A percentile compares a stretch with the other conserved stretches of the same genome.
phyloP scores from a whole-genome alignment of 2,888 invertebrate species.

The Melanotus villosus region DNA sequence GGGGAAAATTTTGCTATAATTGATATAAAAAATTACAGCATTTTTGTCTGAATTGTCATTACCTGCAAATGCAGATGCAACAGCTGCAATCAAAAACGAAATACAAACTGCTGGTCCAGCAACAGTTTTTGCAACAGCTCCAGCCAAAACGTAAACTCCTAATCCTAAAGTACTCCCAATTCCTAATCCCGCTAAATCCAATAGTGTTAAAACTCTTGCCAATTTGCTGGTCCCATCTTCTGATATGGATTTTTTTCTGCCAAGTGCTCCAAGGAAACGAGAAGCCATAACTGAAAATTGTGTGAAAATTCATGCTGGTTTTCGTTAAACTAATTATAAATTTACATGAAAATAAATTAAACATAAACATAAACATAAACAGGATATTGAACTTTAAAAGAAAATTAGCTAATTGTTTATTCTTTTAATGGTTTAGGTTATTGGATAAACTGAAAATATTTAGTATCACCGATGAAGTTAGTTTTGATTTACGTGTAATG shows the following conservation, averaged over 20 bases:
- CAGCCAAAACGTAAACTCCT: slow-evolving; percentile 95
- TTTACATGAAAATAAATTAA: too few relatives aligned
- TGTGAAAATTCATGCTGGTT: too few relatives aligned
- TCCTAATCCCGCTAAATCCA: slow-evolving; percentile 90
- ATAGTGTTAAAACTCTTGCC: slow-evolving; percentile 80
- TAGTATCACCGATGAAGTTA: background rate
- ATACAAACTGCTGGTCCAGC: slow-evolving; percentile 94
- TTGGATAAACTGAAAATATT: background rate
- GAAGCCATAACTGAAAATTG: slow-evolving; percentile 52
- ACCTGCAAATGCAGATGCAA: slow-evolving; percentile 95
- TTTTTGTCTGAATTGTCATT: too few relatives aligned
- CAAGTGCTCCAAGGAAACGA: slow-evolving; percentile 54
- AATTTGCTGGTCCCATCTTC: slow-evolving; percentile 66
- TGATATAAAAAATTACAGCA: too few relatives aligned
- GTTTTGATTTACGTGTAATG: background rate
- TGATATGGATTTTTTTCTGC: slow-evolving; percentile 67
- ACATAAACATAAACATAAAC: too few relatives aligned
- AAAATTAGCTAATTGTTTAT: too few relatives aligned
- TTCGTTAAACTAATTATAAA: too few relatives aligned
- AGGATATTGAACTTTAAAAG: too few relatives aligned
- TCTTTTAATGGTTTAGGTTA: too few relatives aligned
- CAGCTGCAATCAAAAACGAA: slow-evolving; percentile 92
- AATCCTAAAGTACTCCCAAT: slow-evolving; percentile 92
- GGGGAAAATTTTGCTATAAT: too few relatives aligned
- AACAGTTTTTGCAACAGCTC: slow-evolving; percentile 86